These are phyloP conservation scores for Aphrophora alni DNA, from an alignment of 2,888 invertebrate species.

Conservation along the genomic window DNA sequence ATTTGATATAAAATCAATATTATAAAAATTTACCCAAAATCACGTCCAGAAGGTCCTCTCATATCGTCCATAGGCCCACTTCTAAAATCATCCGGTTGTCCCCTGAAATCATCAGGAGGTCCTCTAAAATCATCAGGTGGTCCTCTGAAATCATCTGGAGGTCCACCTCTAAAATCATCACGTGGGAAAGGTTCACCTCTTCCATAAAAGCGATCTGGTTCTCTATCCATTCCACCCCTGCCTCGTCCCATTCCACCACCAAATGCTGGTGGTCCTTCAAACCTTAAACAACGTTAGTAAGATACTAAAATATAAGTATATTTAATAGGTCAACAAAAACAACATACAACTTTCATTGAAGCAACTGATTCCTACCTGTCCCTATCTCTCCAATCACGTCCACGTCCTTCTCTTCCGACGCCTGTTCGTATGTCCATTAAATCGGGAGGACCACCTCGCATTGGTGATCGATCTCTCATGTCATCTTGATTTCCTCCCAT, in stretches of 20 bases:
- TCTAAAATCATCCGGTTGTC: constrained; percentile 34
- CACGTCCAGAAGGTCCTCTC: constrained; percentile 11
- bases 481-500: not conserved
- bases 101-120: constrained; percentile 37
- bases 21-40: not conserved
- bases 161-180: constrained; percentile 31
- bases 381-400: constrained; percentile 24
- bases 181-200: not conserved
- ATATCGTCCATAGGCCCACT: constrained; percentile 38
- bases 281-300: constrained; percentile 16
- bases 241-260: not conserved
- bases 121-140: constrained; percentile 26
- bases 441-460: constrained; percentile 20
- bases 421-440: not conserved
- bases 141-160: constrained; percentile 41
- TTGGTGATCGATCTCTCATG: constrained; percentile 24
- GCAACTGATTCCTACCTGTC: constrained; percentile 13
- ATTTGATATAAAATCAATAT: too few relatives aligned
- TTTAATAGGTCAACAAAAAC: not conserved
- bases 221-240: not conserved
- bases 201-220: not conserved
- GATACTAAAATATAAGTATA: not conserved
- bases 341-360: not conserved
- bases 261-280: constrained; percentile 15
- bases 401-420: not conserved